Conservation (phyloP, 2,113 vertebrate species). For the Sphyrna mokarran region DNA sequence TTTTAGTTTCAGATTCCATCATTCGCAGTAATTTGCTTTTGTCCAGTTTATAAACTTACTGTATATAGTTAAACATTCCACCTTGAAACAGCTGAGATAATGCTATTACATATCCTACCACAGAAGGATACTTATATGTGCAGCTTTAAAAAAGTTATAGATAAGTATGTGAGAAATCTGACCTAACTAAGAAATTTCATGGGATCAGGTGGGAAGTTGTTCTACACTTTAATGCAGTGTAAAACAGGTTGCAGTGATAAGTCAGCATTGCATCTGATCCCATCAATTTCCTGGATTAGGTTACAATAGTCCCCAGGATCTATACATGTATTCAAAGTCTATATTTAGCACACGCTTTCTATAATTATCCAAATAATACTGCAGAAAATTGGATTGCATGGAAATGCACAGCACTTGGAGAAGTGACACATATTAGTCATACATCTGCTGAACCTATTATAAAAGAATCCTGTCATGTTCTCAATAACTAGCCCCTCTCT, state of each 20-base stretch:
- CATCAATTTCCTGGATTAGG: not conserved
- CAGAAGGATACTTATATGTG: not conserved
- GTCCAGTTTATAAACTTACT: not conserved
- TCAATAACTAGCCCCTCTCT: not conserved
- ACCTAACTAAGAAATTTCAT: not conserved
- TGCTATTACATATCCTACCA: not conserved
- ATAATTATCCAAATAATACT: not conserved
- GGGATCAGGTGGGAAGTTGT: not conserved
- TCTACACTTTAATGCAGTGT: not conserved
- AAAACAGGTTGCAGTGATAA: not conserved
- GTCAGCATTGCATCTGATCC: not conserved
- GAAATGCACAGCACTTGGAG: not conserved
- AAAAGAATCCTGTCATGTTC: not conserved
- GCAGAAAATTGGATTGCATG: not conserved
- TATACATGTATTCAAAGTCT: not conserved
- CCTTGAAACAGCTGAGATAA: not conserved
- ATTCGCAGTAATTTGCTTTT: too few relatives aligned
- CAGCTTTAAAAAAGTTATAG: not conserved
- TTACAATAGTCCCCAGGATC: not conserved
- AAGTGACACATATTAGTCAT: not conserved
- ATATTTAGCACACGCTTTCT: not conserved
- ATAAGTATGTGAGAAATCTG: not conserved
- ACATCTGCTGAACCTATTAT: not conserved
- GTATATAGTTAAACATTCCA: not conserved
- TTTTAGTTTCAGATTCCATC: too few relatives aligned